Evolutionary conservation across 2,113 vertebrate genomes (phyloP), one percentile per base, ranked within the genome.

Genomic region (Saccopteryx leptura): DNA sequence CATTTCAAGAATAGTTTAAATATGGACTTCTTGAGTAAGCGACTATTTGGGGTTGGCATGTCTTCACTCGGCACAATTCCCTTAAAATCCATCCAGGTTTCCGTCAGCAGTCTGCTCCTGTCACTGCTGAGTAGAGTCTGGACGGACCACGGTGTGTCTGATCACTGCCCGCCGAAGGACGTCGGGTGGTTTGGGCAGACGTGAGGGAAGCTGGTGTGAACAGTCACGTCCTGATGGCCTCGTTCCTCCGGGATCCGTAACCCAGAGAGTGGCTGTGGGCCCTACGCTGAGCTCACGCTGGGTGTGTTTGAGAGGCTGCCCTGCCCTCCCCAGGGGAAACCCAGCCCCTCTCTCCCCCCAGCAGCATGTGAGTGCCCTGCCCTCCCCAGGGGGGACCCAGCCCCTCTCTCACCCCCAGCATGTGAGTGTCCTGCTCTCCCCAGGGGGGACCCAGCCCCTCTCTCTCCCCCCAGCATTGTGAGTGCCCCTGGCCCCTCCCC

Each of bases 221-320:
- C 4, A 10, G 18, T 6, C 21, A 10, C 0, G 1, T 2, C 9
- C 3, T 6, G 9, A 19, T 48, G 7, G 12, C 61, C 81, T 58
- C 39, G 5, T 28, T 50, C 9, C 60, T 82, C 56, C 24, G 33
- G 23, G 24, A 54, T 26, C 66, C 52, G 13, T 61, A 13, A 23
- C 33, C 33, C 26, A 24, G 31, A 19, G n/a, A 3, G 12, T 31
- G 46, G 26, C 19, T 13, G 17, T 10, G 14, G 9, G 28, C 58
- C 8, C 0, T 21, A 18, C 2, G 6, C n/a, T 50, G 33, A 48
- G 50, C 18, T 0, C 4, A 28, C 1, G 19, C 9, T 65, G 9
- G 31, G 60, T 6, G 33, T 84, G 50, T 46, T 1, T 19, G 46
- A 39, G 76, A 74, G 48, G 31, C 5, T 1, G 4, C 5, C 60